Percentiles rank a stretch among this genome's conserved stretches.
phyloP scores from a whole-genome alignment of 2,113 vertebrate genomes.

The Phrynocephalus versicolor region DNA sequence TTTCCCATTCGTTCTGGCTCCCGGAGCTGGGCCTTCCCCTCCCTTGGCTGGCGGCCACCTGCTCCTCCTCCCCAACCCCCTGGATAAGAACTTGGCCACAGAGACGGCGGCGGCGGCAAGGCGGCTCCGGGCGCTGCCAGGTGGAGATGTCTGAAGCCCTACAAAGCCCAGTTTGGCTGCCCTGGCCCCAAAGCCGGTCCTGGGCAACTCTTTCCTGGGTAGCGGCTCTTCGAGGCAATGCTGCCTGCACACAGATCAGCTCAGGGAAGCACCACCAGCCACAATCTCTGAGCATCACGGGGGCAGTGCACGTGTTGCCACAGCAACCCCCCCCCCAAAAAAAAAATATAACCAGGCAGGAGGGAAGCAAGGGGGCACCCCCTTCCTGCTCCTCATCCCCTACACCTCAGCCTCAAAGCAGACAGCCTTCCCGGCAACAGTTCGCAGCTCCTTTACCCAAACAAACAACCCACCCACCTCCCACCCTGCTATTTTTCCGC shows the following conservation, averaged over 20 bases:
- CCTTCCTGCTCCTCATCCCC: not conserved
- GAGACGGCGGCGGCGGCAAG: too few species aligned
- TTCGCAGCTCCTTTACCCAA: not conserved
- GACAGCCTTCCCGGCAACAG: not conserved
- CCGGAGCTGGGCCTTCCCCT: not conserved
- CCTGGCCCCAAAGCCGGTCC: not conserved
- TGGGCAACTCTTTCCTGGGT: not conserved
- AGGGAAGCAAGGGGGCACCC: constrained; percentile 11
- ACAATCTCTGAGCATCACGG: constrained; percentile 15
- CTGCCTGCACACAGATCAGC: not conserved
- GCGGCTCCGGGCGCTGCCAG: not conserved
- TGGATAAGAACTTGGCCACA: not conserved
- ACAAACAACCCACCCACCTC: too few species aligned
- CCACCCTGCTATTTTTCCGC: not conserved
- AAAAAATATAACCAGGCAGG: too few species aligned
- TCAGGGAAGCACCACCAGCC: constrained; percentile 18
- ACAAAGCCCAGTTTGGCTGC: not conserved
- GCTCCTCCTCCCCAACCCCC: not conserved
- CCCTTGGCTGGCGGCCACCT: not conserved
- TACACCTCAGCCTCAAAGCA: constrained; percentile 1
- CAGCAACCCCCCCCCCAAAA: constrained; percentile 33
- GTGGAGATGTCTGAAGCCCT: not conserved
- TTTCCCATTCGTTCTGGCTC: fast-evolving
- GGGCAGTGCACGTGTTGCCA: constrained; percentile 5
- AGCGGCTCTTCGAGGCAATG: not conserved